Percentiles rank a stretch among this genome's conserved stretches.
Evolutionary conservation across 2,888 invertebrate species (phyloP).

Genomic region (Pyralis farinalis): DNA sequence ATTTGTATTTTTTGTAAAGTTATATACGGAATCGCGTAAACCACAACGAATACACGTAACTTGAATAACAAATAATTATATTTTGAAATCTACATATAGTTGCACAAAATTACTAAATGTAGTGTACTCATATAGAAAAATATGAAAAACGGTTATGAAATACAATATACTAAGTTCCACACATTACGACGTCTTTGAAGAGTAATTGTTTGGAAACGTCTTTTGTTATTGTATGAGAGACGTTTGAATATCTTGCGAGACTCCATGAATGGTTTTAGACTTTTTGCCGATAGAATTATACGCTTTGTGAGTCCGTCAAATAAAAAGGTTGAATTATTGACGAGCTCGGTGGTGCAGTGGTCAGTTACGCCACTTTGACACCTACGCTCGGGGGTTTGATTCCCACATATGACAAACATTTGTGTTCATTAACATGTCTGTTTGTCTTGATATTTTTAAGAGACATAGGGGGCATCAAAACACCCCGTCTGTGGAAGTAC

Average conservation of each 20-base stretch:
- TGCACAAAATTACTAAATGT: conserved; percentile 15
- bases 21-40: too few relatives aligned
- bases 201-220: conserved; percentile 38
- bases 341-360: too few relatives aligned
- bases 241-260: conserved; percentile 9
- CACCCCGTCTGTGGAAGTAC: too few relatives aligned
- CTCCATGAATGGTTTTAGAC: background rate
- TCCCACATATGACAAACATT: too few relatives aligned
- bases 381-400: too few relatives aligned
- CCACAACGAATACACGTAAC: background rate
- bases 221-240: conserved; percentile 26
- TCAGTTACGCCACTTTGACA: too few relatives aligned
- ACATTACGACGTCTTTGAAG: conserved; percentile 24
- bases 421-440: too few relatives aligned
- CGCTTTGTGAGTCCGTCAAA: too few relatives aligned
- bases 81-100: conserved; percentile 4
- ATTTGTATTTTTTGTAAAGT: too few relatives aligned
- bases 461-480: too few relatives aligned
- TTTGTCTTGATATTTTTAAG: too few relatives aligned
- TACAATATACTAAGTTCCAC: conserved; percentile 23
- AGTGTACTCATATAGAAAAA: conserved; percentile 14
- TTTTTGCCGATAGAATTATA: background rate
- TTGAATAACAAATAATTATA: background rate
- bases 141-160: conserved; percentile 22
- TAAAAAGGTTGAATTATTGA: too few relatives aligned